Percentiles rank a stretch among this genome's conserved stretches.
phyloP scores from a whole-genome alignment of 2,113 vertebrate species.

The Mus spicilegus region DNA sequence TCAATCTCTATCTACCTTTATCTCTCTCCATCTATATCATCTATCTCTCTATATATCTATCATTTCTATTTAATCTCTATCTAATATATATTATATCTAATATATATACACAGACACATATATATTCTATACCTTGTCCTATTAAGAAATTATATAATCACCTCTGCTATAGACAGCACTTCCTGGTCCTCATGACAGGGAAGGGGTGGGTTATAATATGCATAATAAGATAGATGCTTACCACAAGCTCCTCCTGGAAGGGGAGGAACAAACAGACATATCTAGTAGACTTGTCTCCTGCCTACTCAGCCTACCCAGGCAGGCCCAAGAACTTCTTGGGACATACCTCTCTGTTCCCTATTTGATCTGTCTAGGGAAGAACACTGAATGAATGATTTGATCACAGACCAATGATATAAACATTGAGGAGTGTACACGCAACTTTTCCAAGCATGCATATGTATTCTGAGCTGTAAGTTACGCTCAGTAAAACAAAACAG shows the following conservation, averaged over 20 bases:
- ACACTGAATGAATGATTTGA: neutral
- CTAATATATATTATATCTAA: neutral
- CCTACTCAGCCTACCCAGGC: neutral
- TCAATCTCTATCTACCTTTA: neutral
- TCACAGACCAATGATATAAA: neutral
- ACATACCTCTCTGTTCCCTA: neutral
- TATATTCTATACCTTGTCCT: neutral
- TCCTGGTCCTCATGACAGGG: neutral
- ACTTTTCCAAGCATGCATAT: slow-evolving; percentile 25
- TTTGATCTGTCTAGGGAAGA: neutral
- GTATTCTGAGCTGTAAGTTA: neutral
- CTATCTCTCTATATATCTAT: neutral
- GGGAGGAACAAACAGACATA: neutral
- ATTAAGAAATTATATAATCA: neutral
- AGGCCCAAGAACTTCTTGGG: neutral
- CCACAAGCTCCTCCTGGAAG: neutral
- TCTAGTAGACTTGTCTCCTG: rapidly evolving
- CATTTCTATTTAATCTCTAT: neutral
- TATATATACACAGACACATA: neutral
- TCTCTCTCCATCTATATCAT: neutral
- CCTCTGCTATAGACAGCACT: neutral
- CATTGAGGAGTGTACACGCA: neutral
- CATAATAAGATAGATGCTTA: neutral
- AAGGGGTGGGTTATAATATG: rapidly evolving
- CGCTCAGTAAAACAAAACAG: slow-evolving; percentile 16